These are phyloP conservation scores for Anadara kagoshimensis DNA, from an alignment of 1,140 invertebrate genomes.

Conservation along the genomic window DNA sequence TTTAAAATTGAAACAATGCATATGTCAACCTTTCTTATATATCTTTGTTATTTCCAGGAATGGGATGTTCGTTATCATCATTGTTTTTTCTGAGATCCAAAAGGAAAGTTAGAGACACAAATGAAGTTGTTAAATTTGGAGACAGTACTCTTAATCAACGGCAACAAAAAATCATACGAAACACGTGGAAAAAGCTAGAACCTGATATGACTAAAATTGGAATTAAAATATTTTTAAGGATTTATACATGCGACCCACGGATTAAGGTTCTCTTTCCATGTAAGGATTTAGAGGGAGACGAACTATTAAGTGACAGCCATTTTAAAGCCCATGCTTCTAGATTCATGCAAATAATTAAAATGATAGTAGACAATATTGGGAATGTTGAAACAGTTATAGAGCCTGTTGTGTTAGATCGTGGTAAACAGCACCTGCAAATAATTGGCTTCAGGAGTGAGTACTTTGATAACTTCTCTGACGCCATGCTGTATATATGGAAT, in stretches of 20 bases:
- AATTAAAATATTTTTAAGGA: constrained; percentile 47
- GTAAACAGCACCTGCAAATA: constrained; percentile 49
- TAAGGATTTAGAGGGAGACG: constrained; percentile 37
- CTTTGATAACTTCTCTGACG: constrained; percentile 42
- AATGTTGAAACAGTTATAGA: constrained; percentile 38
- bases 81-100: too few species aligned
- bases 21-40: too few species aligned
- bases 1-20: too few species aligned
- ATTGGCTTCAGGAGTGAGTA: constrained; percentile 49
- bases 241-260: constrained; percentile 49
- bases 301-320: constrained; percentile 28
- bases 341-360: constrained; percentile 58
- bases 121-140: too few species aligned
- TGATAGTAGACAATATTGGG: constrained; percentile 54
- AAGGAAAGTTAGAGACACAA: too few species aligned
- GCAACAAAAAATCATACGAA: too few species aligned
- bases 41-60: too few species aligned
- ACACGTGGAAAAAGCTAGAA: too few species aligned
- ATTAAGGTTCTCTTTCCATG: constrained; percentile 52
- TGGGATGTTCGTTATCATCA: too few species aligned
- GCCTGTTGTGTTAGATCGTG: constrained; percentile 43
- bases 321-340: constrained; percentile 55
- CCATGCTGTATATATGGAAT: constrained; percentile 40
- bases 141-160: too few species aligned
- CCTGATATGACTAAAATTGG: constrained; percentile 41